Evolutionary conservation across 2,113 vertebrate species (phyloP).

Genomic region (Pongo pygmaeus): DNA sequence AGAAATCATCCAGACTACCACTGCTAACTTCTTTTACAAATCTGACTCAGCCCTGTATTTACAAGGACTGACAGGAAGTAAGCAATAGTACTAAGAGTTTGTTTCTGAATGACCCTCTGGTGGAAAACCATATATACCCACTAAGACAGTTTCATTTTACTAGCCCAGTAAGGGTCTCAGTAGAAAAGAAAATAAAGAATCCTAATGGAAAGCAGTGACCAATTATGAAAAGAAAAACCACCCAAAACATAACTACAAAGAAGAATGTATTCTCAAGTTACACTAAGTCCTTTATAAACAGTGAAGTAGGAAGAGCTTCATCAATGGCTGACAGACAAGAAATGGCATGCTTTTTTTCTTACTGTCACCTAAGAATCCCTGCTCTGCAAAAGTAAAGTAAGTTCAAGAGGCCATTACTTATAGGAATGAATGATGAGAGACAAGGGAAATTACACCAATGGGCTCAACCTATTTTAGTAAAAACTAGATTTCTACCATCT

Average conservation of each 20-base stretch:
- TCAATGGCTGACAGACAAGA: not conserved
- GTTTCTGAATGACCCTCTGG: not conserved
- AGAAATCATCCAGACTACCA: constrained; percentile 45
- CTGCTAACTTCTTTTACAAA: not conserved
- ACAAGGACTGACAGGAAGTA: not conserved
- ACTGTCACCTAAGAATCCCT: not conserved
- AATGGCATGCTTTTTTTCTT: not conserved
- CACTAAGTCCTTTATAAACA: not conserved
- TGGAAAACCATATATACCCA: not conserved
- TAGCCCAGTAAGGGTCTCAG: not conserved
- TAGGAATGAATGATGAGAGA: not conserved
- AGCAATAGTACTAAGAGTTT: not conserved
- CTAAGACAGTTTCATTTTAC: not conserved
- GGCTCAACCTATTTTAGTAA: not conserved
- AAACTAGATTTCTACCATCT: not conserved
- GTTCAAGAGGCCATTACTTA: not conserved
- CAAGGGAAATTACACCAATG: not conserved
- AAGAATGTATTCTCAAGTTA: not conserved
- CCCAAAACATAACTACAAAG: not conserved
- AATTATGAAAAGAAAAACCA: constrained; percentile 17
- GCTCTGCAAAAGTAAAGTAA: not conserved
- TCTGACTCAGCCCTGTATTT: not conserved
- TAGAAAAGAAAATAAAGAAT: not conserved
- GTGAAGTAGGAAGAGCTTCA: not conserved
- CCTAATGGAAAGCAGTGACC: not conserved